Evolutionary conservation across 2,888 invertebrate genomes (phyloP), one percentile per base, ranked within the genome.

Genomic region (Ochropacha duplaris): DNA sequence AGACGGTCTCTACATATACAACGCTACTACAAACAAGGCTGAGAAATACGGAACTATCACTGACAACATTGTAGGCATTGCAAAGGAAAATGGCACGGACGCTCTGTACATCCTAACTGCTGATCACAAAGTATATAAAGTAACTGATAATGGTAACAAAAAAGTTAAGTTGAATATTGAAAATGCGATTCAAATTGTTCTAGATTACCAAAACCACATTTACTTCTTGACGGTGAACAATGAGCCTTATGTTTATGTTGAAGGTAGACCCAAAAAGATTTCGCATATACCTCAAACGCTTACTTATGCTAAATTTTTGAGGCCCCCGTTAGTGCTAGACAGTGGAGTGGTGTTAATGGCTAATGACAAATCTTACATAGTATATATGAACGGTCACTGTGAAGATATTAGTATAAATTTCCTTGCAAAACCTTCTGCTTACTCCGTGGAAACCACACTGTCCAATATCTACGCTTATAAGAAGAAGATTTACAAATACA

Each of bases 401-500:
- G 79, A 83, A 58, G n/a, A 0, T 31, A 0, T 57, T 0, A 71
- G 74, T 0, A 62, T 86, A 16, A 64, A 71, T 6, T 71, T 88
- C 1, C 22, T 66, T 16, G 72, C 68, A 0, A 76, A 72, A 4
- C 87, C 89, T 0, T 72, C 84, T 0, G 90, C 88, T 1, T 84
- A 75, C 39, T 72, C 77, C 0, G 62, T 82, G 56, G 89, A 90
- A 60, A 81, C 73, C 0, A 69, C 81, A 0, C 57, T 87, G 66
- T 88, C 1, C 81, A 87, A 26, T 90, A 83, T n/a, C 60, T 86
- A 74, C 16, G 88, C 71, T 6, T 76, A 82, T 50, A 69, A 89
- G 12, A 88, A 90, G 59, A 84, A 81, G 4, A 84, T 91, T 31
- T 91, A 90, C 54, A 78, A 86, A 61, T 88, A 83, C 67, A 86